Evolutionary conservation across 30 jellyfish, hydroid and myxozoan genomes (phyloP), one percentile per base, ranked within the genome.

Genomic region (Hydra vulgaris): DNA sequence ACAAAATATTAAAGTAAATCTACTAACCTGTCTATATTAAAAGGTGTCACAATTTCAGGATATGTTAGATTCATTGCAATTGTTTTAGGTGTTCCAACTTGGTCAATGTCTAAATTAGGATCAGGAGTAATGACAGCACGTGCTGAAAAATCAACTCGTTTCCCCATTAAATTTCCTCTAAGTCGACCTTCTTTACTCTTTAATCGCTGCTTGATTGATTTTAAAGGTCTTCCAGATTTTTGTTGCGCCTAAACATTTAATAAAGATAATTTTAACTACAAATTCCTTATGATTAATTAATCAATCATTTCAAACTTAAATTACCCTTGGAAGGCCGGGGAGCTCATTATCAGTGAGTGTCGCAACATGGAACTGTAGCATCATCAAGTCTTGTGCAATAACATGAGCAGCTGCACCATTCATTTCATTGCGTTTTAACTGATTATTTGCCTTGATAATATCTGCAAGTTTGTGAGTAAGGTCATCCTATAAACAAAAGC

Each of bases 61-160:
- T 88, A 86, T 15, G 99, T 94, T 67, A 94, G 83, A 75, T 94
- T 94, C 99, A 94, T 94, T 23, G 99, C 99, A 55, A 94, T 94
- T 22, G 99, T 84, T 72, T 96, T 89, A 17, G 99, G 99, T 22
- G 97, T 94, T 21, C 99, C 99, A 83, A 94, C 99, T 85, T 94
- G 97, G 72, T 94, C 99, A n/a, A 94, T 94, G 70, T 94, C 97
- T 70, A 94, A 86, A 88, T 94, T 88, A 23, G 99, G 99, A 74
- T 94, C 99, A 61, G 99, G 99, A 22, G 99, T 94, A 75, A 94
- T 94, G 71, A 94, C 99, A 73, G 99, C 96, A 54, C 99, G 90
- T 0, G 99, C 99, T 25, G 96, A 85, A 78, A 88, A 89, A 75
- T 94, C 99, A 18, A 94, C 99, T 74, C 99, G 99, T 74, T 94